Base-by-base conservation (phyloP, 2,113 vertebrate species). In the Tragelaphus imberbis region DNA sequence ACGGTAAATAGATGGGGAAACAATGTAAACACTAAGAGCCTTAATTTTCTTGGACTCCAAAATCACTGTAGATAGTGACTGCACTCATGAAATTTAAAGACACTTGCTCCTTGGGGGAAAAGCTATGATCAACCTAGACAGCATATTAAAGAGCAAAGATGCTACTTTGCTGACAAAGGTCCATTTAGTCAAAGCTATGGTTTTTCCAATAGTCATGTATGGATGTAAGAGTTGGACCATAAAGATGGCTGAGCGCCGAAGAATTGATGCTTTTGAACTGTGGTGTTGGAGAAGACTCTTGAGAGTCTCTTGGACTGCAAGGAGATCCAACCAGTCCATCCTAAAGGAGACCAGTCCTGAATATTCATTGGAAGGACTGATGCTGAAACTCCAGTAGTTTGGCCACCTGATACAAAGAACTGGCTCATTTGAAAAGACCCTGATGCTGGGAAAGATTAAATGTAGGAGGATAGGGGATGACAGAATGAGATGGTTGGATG, bases 171-270 rank as follows among this genome's bases (percentile, higher is more conserved):
- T 1, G 0, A 36, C n/a, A 36, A 36, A 71, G 9, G 8, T 71
- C n/a, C n/a, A 21, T 11, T 5, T 71, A 36, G 65, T 71, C 65
- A 36, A 71, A 36, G 17, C n/a, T 71, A 36, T 21, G n/a, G 17
- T 23, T 36, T 63, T 71, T 36, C 65, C 65, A 71, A 0, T 71
- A 71, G n/a, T 71, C n/a, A 71, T 21, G 17, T 71, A 71, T 36
- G 17, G 65, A 71, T 71, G n/a, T 36, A 21, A 71, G n/a, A 71
- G 65, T 71, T 71, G n/a, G n/a, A 71, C 65, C 65, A 36, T 71
- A 71, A 36, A 17, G 65, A 71, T 71, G 65, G 17, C 9, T 36
- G 65, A 36, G 17, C 0, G 0, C 65, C 0, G 1, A 71, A 71
- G 65, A 71, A 36, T 11, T 71, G 65, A 65, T 71, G 17, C 17